Evolutionary conservation across 2,113 vertebrate species (phyloP), one percentile per base, ranked within the genome.

Genomic region (Trematocara zebra): DNA sequence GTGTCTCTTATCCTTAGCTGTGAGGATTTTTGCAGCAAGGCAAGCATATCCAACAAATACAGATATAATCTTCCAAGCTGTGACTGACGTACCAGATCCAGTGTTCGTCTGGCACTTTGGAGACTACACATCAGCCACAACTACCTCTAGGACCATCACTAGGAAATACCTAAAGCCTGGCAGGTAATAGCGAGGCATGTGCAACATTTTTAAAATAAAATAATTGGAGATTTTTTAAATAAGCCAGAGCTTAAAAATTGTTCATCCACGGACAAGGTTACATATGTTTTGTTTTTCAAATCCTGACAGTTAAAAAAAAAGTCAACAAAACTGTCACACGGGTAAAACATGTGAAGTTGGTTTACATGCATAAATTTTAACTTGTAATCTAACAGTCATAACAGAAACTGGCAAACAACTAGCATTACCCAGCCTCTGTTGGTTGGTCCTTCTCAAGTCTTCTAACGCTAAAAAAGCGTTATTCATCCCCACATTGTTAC

Each of bases 51-150:
- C 96, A 52, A 94, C 96, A 8, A 94, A 96, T 35, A 85, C 88
- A 1, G 91, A 96, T 5, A 74, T 97, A 33, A 92, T 44, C 5
- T 96, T 98, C 49, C n/a, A 82, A 80, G 96, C 95, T 49, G 51
- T 95, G 76, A 93, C 94, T 6, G 82, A 94, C 31, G 91, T 89
- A 7, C 49, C 86, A 0, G 85, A 86, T 8, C 87, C 90, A 17
- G 54, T 95, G 40, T 96, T 98, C 69, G 11, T 93, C 2, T 98
- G 97, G 97, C 53, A 92, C 85, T 97, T 98, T 85, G 97, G 96
- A 84, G 95, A 97, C 49, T 90, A 91, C 3, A 84, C 12, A 6
- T 90, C 94, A 12, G 37, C 90, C 84, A 93, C 82, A 84, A 97
- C 95, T 11, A 67, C 89, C 5, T 94, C 85, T 11, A 96, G 94